phyloP scores from a whole-genome alignment of 2,113 vertebrate genomes.

The Apodemus speciosus region DNA sequence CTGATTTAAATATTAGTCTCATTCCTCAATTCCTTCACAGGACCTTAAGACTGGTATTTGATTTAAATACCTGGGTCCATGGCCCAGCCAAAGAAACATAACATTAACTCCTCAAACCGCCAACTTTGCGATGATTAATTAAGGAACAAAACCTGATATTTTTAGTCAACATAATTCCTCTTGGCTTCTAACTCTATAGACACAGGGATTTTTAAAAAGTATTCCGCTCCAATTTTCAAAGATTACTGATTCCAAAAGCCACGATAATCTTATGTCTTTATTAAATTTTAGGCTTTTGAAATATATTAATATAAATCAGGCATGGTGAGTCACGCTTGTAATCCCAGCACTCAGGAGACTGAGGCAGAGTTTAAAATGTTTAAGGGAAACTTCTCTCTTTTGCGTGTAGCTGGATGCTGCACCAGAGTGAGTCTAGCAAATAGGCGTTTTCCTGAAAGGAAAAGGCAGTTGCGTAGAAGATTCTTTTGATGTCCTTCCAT shows the following conservation, averaged over 20 bases:
- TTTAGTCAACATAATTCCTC: neutral
- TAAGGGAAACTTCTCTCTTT: neutral
- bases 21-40: neutral
- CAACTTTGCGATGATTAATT: neutral
- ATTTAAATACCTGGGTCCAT: neutral
- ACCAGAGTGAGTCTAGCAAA: neutral
- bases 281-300: conserved; percentile 16
- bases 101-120: neutral
- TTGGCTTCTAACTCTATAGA: neutral
- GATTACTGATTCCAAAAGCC: neutral
- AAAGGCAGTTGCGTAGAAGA: neutral
- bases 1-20: conserved; percentile 34
- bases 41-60: neutral
- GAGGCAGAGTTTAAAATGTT: neutral
- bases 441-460: conserved; percentile 11
- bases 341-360: neutral
- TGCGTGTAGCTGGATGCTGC: neutral
- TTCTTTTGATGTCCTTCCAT: neutral
- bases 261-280: neutral
- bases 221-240: neutral
- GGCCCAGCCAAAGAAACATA: neutral
- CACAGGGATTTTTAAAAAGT: neutral
- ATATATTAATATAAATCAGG: neutral
- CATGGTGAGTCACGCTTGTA: neutral
- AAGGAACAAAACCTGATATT: neutral